phyloP scores from a whole-genome alignment of 2,797 vertebrate genomes.

The Choloepus didactylus region DNA sequence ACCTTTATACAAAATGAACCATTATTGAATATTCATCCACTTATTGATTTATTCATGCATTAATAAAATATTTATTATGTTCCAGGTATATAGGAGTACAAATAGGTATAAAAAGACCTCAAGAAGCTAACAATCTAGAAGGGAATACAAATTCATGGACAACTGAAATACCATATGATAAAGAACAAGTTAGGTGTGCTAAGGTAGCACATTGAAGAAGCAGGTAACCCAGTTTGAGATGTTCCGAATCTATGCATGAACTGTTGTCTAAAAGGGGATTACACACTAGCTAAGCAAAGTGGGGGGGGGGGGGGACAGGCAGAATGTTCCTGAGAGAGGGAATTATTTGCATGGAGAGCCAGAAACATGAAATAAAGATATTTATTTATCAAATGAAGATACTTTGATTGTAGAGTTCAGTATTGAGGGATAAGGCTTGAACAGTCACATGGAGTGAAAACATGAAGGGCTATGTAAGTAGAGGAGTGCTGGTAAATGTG shows the following conservation, averaged over 20 bases:
- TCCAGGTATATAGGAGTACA: not conserved
- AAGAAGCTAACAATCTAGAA: not conserved
- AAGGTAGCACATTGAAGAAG: not conserved
- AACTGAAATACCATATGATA: not conserved
- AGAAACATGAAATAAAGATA: constrained; percentile 36
- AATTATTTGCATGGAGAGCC: not conserved
- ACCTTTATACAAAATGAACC: constrained; percentile 12
- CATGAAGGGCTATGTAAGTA: not conserved
- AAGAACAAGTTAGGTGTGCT: not conserved
- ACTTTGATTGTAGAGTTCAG: constrained; percentile 13
- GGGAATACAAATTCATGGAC: not conserved
- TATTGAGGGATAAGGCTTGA: not conserved
- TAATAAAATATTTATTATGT: constrained; percentile 15
- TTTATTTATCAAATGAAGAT: constrained; percentile 12
- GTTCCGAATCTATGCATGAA: not conserved
- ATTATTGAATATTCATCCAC: not conserved
- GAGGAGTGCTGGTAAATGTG: not conserved
- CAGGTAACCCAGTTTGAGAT: not conserved
- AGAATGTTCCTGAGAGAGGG: not conserved
- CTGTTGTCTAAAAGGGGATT: not conserved
- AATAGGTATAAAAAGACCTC: not conserved
- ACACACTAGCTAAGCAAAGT: not conserved
- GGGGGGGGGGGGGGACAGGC: not conserved
- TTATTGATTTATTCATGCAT: constrained; percentile 4
- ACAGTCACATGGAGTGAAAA: not conserved